Evolutionary conservation across 2,797 vertebrate genomes (phyloP), one percentile per base, ranked within the genome.

Genomic region (Amniataba percoides): DNA sequence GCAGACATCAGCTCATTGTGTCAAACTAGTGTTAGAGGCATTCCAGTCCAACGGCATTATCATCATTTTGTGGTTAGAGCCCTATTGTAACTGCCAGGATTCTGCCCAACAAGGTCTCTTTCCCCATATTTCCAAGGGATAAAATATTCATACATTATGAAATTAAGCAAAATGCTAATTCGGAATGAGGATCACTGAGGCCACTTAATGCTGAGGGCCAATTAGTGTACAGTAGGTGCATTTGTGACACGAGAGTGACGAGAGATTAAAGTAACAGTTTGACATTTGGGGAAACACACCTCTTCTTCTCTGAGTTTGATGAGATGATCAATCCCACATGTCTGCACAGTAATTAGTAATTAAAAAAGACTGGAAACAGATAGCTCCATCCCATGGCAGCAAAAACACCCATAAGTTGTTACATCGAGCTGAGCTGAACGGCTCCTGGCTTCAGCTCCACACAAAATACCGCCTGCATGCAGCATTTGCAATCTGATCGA

Each of bases 71-170:
- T 68, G 31, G 19, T 51, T 39, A 49, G 23, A 2, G 7, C 40
- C 15, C 46, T 71, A 25, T 77, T 82, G 61, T 67, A 67, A 51
- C 73, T 60, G 81, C n/a, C 43, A 58, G 34, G 16, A 49, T 70
- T 56, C 42, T 43, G 34, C 5, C 21, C 12, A 4, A 18, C 59
- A 13, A 27, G 39, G 59, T 52, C 56, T 49, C n/a, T 75, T 75
- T 19, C 8, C 25, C 12, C 15, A 43, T 55, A 52, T 15, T 48
- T 40, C 5, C 14, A 25, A 15, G 18, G 52, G 43, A 65, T 64
- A 27, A 75, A 36, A 19, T 42, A 43, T 59, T 43, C 21, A 60
- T 60, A 23, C 57, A 57, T 77, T 39, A 63, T 67, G 55, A 73
- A 65, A 80, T 62, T 5, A 67, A 15, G 40, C 10, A 34, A 49